A percentile compares a stretch with the other conserved stretches of the same genome.
Conservation (phyloP, 2,113 vertebrate genomes). For the Vulpes lagopus region DNA sequence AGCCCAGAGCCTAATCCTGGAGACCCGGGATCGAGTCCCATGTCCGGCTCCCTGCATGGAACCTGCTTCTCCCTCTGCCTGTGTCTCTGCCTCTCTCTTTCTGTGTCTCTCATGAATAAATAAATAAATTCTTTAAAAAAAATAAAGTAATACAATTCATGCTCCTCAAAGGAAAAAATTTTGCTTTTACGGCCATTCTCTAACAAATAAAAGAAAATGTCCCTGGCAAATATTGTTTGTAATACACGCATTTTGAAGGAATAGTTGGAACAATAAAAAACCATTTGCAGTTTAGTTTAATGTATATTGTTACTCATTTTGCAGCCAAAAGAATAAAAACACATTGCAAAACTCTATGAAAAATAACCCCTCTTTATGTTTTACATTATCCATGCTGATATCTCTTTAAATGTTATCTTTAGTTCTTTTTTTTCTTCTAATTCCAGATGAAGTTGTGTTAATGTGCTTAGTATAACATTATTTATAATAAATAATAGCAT, state of each 20-base stretch:
- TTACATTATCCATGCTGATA: slow-evolving; percentile 61
- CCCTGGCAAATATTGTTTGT: slow-evolving; percentile 62
- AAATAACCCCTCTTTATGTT: slow-evolving; percentile 70
- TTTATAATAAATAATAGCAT: background rate
- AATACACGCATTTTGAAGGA: slow-evolving; percentile 70
- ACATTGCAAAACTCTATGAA: slow-evolving; percentile 70
- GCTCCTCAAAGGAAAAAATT: slow-evolving; percentile 69
- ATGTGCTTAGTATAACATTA: background rate
- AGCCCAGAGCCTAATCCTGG: no score
- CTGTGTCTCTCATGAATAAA: no score
- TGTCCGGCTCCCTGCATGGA: no score
- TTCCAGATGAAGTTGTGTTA: background rate
- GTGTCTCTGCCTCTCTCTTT: no score
- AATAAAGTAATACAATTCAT: slow-evolving; percentile 57
- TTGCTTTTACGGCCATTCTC: slow-evolving; percentile 71
- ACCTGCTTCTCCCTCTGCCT: no score
- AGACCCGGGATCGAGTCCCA: no score
- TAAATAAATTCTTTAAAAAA: no score
- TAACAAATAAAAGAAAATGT: slow-evolving; percentile 69
- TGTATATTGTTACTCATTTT: slow-evolving; percentile 65
- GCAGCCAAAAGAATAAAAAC: slow-evolving; percentile 69
- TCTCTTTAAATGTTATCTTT: slow-evolving; percentile 57
- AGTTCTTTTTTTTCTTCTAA: slow-evolving; percentile 58
- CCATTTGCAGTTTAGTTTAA: slow-evolving; percentile 77
- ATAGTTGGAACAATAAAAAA: slow-evolving; percentile 70